These are phyloP conservation scores for Tangachromis dhanisi DNA, from an alignment of 2,113 vertebrate genomes.

Conservation along the genomic window DNA sequence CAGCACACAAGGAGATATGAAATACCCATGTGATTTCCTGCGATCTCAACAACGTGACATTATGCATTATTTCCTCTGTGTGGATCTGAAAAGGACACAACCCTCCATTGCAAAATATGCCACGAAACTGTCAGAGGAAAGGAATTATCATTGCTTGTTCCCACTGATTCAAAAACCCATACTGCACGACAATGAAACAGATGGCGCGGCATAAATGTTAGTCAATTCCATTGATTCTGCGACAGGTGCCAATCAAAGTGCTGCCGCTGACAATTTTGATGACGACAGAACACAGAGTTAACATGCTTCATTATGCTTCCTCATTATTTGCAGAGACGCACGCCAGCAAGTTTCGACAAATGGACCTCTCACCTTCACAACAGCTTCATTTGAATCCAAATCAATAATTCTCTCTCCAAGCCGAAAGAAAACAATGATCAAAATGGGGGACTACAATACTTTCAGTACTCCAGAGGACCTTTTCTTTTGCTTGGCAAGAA, in stretches of 20 bases:
- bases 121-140: conserved; percentile 13
- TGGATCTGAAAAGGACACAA: background rate
- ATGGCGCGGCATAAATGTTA: conserved; percentile 26
- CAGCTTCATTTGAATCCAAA: conserved; percentile 53
- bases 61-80: background rate
- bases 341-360: conserved; percentile 41
- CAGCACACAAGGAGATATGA: background rate
- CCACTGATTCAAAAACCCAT: background rate
- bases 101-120: background rate
- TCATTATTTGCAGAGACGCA: conserved; percentile 47
- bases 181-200: conserved; percentile 26
- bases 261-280: conserved; percentile 30
- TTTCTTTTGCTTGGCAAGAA: conserved; percentile 34
- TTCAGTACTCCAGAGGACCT: conserved; percentile 40
- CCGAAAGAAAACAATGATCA: conserved; percentile 56
- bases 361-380: conserved; percentile 36
- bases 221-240: conserved; percentile 35
- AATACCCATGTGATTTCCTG: background rate
- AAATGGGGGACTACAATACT: conserved; percentile 24
- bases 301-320: conserved; percentile 51
- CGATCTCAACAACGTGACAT: background rate
- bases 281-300: conserved; percentile 32
- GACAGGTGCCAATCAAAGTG: conserved; percentile 58
- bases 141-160: conserved; percentile 31
- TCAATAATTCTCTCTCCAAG: conserved; percentile 55